Evolutionary conservation across 1,140 invertebrate species (phyloP).

Genomic region (Cecropterus lyciades): DNA sequence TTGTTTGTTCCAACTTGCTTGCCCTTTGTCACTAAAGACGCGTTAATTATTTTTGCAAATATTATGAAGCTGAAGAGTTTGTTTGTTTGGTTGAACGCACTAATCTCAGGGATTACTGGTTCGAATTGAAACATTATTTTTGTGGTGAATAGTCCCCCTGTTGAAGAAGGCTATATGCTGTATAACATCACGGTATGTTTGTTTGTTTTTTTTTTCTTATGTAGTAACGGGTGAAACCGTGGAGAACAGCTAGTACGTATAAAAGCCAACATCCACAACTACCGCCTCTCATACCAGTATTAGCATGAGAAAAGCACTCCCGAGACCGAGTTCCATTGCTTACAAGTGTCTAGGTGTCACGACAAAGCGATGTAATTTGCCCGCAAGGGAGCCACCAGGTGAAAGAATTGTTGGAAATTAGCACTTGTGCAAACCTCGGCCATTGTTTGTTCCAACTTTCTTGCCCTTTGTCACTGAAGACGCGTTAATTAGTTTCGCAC

Average conservation of each 20-base stretch:
- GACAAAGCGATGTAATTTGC: slow-evolving; percentile 43
- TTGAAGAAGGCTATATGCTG: no score
- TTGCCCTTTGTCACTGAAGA: background rate
- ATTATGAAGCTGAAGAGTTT: no score
- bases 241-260: no score
- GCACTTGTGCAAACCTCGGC: background rate
- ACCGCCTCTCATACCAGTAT: slow-evolving; percentile 28
- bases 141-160: no score
- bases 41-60: background rate
- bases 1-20: slow-evolving; percentile 4
- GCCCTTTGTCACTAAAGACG: background rate
- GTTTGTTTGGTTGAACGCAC: no score
- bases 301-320: slow-evolving; percentile 50
- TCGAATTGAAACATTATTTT: no score
- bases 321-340: slow-evolving; percentile 44
- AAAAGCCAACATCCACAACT: no score
- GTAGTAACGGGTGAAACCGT: no score
- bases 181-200: no score
- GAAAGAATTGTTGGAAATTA: slow-evolving; percentile 19
- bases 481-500: slow-evolving; percentile 8
- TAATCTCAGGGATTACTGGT: no score
- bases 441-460: slow-evolving; percentile 4
- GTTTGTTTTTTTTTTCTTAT: no score
- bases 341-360: slow-evolving; percentile 41
- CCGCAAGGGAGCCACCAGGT: slow-evolving; percentile 1